A percentile compares a stretch with the other conserved stretches of the same genome.
phyloP scores from a whole-genome alignment of 1,140 invertebrate species.

The Drosophila tropicalis region DNA sequence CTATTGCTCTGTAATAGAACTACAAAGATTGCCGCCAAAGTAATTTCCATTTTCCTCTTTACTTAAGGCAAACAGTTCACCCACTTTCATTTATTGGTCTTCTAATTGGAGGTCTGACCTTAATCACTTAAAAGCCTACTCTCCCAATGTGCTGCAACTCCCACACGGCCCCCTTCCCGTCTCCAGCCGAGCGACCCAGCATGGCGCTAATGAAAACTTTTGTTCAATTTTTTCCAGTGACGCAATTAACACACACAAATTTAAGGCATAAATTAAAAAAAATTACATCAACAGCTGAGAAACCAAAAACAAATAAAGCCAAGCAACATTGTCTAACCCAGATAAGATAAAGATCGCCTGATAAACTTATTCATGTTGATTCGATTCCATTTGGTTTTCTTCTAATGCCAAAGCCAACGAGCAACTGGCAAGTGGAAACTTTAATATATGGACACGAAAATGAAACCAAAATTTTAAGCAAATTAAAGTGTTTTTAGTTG shows the following conservation, averaged over 20 bases:
- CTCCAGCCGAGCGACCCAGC: constrained; percentile 10
- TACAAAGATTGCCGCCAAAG: constrained; percentile 52
- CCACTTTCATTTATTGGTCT: constrained; percentile 66
- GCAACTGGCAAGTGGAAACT: constrained; percentile 31
- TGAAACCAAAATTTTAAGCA: constrained; percentile 61
- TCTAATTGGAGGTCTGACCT: constrained; percentile 72
- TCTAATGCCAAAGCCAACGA: constrained; percentile 57
- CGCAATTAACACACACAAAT: constrained; percentile 42
- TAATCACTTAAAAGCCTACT: constrained; percentile 76
- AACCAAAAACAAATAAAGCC: background rate
- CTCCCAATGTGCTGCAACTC: constrained; percentile 33
- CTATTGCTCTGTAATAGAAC: constrained; percentile 23
- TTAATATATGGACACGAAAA: constrained; percentile 25
- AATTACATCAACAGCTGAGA: constrained; percentile 36
- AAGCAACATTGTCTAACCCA: constrained; percentile 12
- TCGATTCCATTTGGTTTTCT: constrained; percentile 32
- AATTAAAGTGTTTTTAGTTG: constrained; percentile 49
- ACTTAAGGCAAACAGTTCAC: constrained; percentile 31
- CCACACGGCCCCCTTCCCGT: constrained; percentile 23
- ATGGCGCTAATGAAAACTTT: constrained; percentile 23
- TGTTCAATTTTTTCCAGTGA: constrained; percentile 14
- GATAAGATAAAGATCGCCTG: constrained; percentile 58
- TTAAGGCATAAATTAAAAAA: constrained; percentile 36
- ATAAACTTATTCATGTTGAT: constrained; percentile 45
- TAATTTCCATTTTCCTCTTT: constrained; percentile 9